Conservation (phyloP, 2,113 vertebrate genomes). For the Orientallactaga bullata region DNA sequence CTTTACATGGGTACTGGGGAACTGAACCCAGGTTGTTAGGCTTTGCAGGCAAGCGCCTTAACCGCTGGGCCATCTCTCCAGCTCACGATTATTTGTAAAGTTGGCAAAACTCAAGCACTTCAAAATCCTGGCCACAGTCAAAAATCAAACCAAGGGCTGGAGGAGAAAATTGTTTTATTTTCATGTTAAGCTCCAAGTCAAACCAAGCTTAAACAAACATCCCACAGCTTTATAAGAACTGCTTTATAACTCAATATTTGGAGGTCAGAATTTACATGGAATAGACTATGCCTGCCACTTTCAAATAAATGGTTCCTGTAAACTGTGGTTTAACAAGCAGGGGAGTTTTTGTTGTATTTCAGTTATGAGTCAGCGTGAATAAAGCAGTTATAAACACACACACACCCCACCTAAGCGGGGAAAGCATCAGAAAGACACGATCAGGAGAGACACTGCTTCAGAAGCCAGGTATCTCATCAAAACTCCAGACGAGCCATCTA, state of each 20-base stretch:
- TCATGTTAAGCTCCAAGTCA: slow-evolving; percentile 58
- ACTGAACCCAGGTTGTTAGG: no score
- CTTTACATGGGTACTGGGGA: no score
- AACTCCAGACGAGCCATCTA: slow-evolving; percentile 2
- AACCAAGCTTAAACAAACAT: slow-evolving; percentile 68
- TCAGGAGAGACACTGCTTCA: slow-evolving; percentile 12
- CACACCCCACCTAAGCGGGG: slow-evolving; percentile 28
- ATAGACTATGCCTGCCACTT: slow-evolving; percentile 56
- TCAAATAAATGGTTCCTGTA: slow-evolving; percentile 68
- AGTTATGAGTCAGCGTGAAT: slow-evolving; percentile 83
- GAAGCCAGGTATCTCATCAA: slow-evolving; percentile 44
- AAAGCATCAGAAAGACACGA: neutral
- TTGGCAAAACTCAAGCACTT: slow-evolving; percentile 31
- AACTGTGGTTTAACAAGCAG: slow-evolving; percentile 80
- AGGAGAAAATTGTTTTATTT: slow-evolving; percentile 47
- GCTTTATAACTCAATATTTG: slow-evolving; percentile 59
- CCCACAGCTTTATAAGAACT: slow-evolving; percentile 56
- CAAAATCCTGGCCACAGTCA: slow-evolving; percentile 47
- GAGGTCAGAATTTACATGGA: slow-evolving; percentile 68
- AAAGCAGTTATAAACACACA: slow-evolving; percentile 63
- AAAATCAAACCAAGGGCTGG: slow-evolving; percentile 59
- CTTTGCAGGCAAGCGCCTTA: no score
- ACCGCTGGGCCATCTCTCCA: no score
- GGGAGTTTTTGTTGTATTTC: slow-evolving; percentile 80
- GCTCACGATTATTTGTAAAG: slow-evolving; percentile 39